Base-by-base conservation (phyloP, 2,113 vertebrate genomes). In the Fregata magnificens region DNA sequence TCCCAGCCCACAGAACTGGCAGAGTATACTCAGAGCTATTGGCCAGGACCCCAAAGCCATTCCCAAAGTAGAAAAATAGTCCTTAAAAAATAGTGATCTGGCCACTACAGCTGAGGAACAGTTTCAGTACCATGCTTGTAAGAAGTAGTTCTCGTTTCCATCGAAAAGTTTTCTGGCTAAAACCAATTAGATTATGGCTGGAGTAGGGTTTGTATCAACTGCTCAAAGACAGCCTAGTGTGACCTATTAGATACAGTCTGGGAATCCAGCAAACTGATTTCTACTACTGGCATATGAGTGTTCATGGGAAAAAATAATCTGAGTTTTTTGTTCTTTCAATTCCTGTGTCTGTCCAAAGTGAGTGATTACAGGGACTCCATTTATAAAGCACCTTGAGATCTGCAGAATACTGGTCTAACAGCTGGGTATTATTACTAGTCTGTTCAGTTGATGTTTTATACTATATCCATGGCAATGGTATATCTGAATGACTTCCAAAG, bases 401-500 rank as follows among this genome's bases (percentile, higher is more conserved):
- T 81, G 86, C 56, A 82, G 59, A 92, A 22, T 13, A 55, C 86
- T 74, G 12, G 36, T 76, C 61, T 72, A 93, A 92, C 91, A 97
- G 77, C 83, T 97, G 86, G 69, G 77, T 88, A 21, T 91, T 97
- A 92, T 90, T 97, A 90, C 62, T 95, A 56, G 31, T 44, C 52
- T 78, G 44, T 61, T 89, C 83, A 61, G 70, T 56, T 95, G 79
- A 74, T 71, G n/a, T 86, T 97, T 93, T 87, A 94, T 56, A 44
- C 53, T 73, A 90, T 90, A 90, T 77, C 82, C 84, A 88, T 93
- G 78, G 74, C 62, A 95, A 90, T 83, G 31, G 36, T 81, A 22
- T 53, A 92, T 69, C 81, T 91, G 86, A 95, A 93, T 95, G 31
- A 65, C 56, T 94, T 93, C 88, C 83, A 96, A 97, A 86, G 70